Evolutionary conservation across 2,888 invertebrate genomes (phyloP).

Genomic region (Neoaliturus tenellus): DNA sequence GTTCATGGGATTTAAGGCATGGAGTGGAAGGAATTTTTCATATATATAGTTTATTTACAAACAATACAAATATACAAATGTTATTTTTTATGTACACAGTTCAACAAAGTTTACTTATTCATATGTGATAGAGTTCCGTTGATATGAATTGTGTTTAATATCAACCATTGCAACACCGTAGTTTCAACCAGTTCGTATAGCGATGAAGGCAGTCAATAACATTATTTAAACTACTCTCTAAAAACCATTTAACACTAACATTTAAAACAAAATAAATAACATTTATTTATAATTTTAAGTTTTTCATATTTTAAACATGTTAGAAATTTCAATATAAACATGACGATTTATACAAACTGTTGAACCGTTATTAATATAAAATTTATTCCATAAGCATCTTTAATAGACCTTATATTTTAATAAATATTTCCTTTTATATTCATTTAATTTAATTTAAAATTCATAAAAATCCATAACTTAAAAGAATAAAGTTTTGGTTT

Average conservation of each 20-base stretch:
- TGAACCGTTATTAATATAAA: too few species aligned
- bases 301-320: too few species aligned
- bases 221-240: neutral
- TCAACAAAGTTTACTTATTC: neutral
- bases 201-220: neutral
- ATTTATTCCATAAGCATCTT: too few species aligned
- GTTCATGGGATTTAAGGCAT: neutral
- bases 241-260: neutral
- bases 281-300: too few species aligned
- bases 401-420: too few species aligned
- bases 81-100: neutral
- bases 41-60: conserved; percentile 18
- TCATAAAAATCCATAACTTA: too few species aligned
- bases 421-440: too few species aligned
- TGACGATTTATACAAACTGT: too few species aligned
- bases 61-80: conserved; percentile 50
- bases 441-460: too few species aligned
- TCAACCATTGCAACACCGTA: neutral
- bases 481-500: too few species aligned
- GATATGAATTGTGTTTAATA: neutral
- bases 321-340: too few species aligned
- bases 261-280: too few species aligned
- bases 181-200: neutral
- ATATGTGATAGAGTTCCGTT: neutral
- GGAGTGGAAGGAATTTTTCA: neutral